A percentile compares a stretch with the other conserved stretches of the same genome.
These are phyloP conservation scores for Siderastrea radians DNA, from an alignment of 92 coral and sea anemone species.

Conservation along the genomic window DNA sequence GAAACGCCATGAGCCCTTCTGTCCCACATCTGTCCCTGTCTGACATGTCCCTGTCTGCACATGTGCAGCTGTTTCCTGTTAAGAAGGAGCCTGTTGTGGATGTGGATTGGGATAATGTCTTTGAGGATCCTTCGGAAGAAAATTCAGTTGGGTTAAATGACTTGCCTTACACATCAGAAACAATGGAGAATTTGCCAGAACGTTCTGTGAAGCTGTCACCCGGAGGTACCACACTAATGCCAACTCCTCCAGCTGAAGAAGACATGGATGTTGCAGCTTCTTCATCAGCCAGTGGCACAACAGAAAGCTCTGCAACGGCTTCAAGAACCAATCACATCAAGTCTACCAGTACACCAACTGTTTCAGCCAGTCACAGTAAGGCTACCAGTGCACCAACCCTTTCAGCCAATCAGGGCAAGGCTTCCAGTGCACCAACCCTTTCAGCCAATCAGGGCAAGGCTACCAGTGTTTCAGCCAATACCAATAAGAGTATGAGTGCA, in stretches of 20 bases:
- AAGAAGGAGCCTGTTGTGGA: constrained; percentile 20
- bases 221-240: background rate
- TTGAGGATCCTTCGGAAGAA: background rate
- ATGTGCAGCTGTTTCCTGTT: background rate
- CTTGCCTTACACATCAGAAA: background rate
- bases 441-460: background rate
- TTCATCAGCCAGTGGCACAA: background rate
- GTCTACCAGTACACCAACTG: background rate
- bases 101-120: background rate
- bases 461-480: background rate
- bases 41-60: background rate
- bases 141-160: background rate
- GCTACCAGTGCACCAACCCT: background rate
- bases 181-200: background rate
- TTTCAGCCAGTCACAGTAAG: background rate
- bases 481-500: background rate
- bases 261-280: background rate
- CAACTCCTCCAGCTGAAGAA: background rate
- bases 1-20: background rate
- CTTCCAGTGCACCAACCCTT: background rate
- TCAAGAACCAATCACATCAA: background rate
- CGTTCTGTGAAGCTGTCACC: background rate
- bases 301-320: background rate
- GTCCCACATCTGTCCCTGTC: background rate
- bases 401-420: background rate